phyloP scores from a whole-genome alignment of 2,113 vertebrate genomes.

The Okapia johnstoni region DNA sequence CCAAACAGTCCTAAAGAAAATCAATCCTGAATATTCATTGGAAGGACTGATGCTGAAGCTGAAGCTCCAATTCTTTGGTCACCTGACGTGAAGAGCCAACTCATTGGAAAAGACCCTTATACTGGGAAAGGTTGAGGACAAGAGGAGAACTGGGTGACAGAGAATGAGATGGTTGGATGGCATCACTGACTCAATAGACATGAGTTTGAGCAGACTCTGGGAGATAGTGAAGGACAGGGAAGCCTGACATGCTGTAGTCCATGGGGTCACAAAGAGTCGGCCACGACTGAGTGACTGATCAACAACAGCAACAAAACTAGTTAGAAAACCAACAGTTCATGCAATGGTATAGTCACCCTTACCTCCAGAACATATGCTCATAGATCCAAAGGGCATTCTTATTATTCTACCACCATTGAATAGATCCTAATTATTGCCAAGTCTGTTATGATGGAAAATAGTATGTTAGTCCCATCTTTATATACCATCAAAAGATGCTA shows the following conservation, averaged over 20 bases:
- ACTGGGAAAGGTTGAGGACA: not conserved
- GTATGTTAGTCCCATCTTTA: not conserved
- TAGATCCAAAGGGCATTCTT: not conserved
- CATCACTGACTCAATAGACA: not conserved
- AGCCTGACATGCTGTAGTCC: not conserved
- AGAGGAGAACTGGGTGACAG: not conserved
- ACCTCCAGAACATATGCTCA: not conserved
- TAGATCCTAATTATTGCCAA: slow-evolving; percentile 17
- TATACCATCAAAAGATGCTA: not conserved
- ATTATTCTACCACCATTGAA: not conserved
- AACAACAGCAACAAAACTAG: not conserved
- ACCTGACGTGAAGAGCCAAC: not conserved
- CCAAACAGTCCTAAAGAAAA: not conserved
- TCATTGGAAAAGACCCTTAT: not conserved
- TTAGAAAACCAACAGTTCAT: not conserved
- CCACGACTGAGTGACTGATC: not conserved
- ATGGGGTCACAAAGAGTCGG: rapidly evolving
- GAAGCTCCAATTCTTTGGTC: not conserved
- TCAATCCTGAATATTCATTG: not conserved
- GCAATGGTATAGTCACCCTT: not conserved
- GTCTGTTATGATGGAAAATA: not conserved
- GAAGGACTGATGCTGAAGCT: not conserved
- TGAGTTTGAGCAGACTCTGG: not conserved
- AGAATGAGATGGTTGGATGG: not conserved
- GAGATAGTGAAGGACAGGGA: not conserved